Conservation (phyloP, 1,140 invertebrate species). For the Yoshiicerus persimilis region DNA sequence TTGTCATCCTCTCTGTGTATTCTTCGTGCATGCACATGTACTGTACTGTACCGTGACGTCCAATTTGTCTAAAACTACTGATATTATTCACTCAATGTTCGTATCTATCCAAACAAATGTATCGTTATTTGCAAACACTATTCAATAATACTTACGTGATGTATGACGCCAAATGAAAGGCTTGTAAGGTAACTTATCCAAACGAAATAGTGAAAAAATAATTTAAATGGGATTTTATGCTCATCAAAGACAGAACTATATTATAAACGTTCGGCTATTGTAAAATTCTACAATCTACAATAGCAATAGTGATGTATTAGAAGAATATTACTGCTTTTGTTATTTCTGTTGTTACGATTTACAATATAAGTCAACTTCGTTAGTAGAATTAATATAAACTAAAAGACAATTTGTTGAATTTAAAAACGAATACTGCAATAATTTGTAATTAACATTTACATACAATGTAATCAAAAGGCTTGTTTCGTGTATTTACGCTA, state of each 20-base stretch:
- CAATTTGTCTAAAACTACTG: background rate
- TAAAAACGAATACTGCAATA: background rate
- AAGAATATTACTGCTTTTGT: background rate
- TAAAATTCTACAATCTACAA: too few species aligned
- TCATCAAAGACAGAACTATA: background rate
- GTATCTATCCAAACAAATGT: constrained; percentile 4
- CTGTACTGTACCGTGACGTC: constrained; percentile 5
- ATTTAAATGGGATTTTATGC: background rate
- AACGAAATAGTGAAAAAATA: background rate
- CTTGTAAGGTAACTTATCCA: background rate
- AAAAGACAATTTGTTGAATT: background rate
- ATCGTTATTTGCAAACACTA: background rate
- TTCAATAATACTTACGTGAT: background rate
- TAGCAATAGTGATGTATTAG: too few species aligned
- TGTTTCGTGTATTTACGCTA: background rate
- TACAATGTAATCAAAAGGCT: background rate
- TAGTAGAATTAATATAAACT: background rate
- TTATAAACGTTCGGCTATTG: background rate
- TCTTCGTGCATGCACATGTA: background rate
- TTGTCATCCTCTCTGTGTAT: background rate
- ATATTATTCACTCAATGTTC: background rate
- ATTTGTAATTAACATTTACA: background rate
- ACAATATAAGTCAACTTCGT: background rate
- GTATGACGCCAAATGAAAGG: background rate
- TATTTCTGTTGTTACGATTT: background rate